Percentiles rank a stretch among this genome's conserved stretches.
Conservation (phyloP, 37 sponge, comb jelly and placozoan genomes). For the Geodia barretti region DNA sequence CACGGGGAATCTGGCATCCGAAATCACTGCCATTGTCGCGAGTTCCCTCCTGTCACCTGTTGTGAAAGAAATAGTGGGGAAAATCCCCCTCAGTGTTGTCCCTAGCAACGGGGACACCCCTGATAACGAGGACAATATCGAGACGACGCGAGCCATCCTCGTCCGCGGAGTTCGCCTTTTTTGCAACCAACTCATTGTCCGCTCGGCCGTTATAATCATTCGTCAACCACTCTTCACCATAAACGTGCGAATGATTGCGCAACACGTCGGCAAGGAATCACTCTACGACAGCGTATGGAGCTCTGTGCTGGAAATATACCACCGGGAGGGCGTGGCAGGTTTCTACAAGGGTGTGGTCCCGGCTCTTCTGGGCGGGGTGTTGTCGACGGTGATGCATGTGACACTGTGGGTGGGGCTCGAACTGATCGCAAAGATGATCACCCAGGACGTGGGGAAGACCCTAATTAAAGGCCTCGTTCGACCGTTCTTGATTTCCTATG, state of each 20-base stretch:
- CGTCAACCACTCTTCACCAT: slow-evolving; percentile 59
- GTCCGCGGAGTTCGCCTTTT: slow-evolving; percentile 23
- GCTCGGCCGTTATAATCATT: slow-evolving; percentile 1
- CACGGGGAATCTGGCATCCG: neutral
- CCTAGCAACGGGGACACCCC: slow-evolving; percentile 27
- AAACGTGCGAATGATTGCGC: slow-evolving; percentile 40
- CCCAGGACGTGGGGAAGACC: slow-evolving; percentile 13
- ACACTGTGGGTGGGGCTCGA: slow-evolving; percentile 32
- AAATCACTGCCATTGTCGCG: neutral
- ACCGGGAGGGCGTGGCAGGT: slow-evolving; percentile 43
- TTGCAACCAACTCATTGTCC: neutral
- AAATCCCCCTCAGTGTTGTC: slow-evolving; percentile 20
- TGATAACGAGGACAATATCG: slow-evolving; percentile 42
- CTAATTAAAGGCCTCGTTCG: slow-evolving; percentile 3
- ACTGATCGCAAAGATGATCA: neutral
- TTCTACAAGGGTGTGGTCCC: slow-evolving; percentile 61
- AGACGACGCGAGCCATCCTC: slow-evolving; percentile 16
- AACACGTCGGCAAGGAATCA: slow-evolving; percentile 59
- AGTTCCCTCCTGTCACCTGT: neutral
- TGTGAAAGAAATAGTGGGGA: neutral
- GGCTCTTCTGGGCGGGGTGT: slow-evolving; percentile 24
- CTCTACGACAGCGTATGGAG: slow-evolving; percentile 22
- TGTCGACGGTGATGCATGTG: slow-evolving; percentile 4
- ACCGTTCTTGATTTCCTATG: slow-evolving; percentile 21
- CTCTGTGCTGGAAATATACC: slow-evolving; percentile 40